phyloP scores from a whole-genome alignment of 2,797 vertebrate genomes.

The Neosilurus mollespiculum region DNA sequence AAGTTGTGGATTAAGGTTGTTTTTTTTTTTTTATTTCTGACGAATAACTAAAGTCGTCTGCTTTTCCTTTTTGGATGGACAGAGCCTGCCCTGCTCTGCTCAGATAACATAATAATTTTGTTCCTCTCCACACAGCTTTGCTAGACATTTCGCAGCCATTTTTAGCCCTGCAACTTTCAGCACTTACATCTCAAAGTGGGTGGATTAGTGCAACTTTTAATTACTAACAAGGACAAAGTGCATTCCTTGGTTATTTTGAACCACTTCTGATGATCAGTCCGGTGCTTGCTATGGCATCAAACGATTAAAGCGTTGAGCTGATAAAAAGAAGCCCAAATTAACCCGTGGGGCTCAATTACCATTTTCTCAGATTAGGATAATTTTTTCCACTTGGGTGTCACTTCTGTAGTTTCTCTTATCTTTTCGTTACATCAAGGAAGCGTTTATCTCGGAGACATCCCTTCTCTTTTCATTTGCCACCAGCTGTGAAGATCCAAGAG shows the following conservation, averaged over 20 bases:
- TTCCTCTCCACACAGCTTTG: neutral
- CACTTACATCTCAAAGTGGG: slow-evolving; percentile 44
- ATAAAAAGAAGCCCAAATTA: slow-evolving; percentile 70
- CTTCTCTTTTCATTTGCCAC: slow-evolving; percentile 64
- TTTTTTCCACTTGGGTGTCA: slow-evolving; percentile 66
- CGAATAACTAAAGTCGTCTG: neutral
- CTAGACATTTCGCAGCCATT: neutral
- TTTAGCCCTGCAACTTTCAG: slow-evolving; percentile 28
- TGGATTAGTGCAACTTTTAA: slow-evolving; percentile 69
- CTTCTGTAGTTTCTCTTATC: slow-evolving; percentile 59
- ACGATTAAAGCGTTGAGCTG: slow-evolving; percentile 64
- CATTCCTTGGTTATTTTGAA: slow-evolving; percentile 65
- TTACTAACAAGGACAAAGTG: slow-evolving; percentile 58
- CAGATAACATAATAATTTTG: neutral
- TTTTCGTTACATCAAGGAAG: slow-evolving; percentile 71
- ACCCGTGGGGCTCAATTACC: slow-evolving; percentile 75
- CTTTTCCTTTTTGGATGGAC: slow-evolving; percentile 14
- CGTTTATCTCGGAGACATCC: slow-evolving; percentile 62
- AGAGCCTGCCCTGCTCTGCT: neutral
- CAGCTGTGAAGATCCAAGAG: slow-evolving; percentile 57
- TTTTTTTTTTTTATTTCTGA: neutral
- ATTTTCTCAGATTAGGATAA: slow-evolving; percentile 73
- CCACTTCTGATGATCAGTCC: slow-evolving; percentile 54
- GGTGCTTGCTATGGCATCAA: slow-evolving; percentile 56
- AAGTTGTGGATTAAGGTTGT: neutral